Conservation (phyloP, 1,140 invertebrate genomes). For the Frieseomelitta varia region DNA sequence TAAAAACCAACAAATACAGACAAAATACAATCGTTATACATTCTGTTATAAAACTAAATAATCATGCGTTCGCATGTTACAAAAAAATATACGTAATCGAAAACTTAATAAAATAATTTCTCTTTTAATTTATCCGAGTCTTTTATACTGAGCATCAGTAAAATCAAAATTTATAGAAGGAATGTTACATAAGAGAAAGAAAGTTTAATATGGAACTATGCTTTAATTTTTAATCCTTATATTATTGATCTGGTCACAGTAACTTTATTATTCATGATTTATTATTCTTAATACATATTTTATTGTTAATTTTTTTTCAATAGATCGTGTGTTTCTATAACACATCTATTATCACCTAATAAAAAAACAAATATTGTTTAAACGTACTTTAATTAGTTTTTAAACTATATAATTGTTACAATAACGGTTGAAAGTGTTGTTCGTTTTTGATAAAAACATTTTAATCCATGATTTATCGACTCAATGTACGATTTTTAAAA, state of each 20-base stretch:
- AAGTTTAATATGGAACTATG: background rate
- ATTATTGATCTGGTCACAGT: conserved; percentile 20
- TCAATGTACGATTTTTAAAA: background rate
- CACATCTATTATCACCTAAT: conserved; percentile 33
- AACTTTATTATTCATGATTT: conserved; percentile 42
- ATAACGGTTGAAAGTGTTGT: background rate
- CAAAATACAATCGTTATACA: background rate
- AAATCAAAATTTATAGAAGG: background rate
- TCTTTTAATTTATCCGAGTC: background rate
- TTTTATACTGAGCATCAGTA: background rate
- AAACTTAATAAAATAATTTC: background rate
- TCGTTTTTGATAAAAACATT: conserved; percentile 35
- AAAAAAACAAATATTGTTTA: background rate
- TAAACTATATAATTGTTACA: conserved; percentile 10
- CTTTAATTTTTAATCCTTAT: background rate
- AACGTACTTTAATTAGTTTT: conserved; percentile 15
- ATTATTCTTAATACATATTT: conserved; percentile 34
- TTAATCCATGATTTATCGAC: conserved; percentile 16
- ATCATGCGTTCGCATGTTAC: background rate
- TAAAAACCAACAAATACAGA: background rate
- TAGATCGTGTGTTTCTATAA: conserved; percentile 16
- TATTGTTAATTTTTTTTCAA: conserved; percentile 11
- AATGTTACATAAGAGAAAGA: background rate
- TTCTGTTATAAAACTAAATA: background rate
- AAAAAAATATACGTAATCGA: background rate